These are phyloP conservation scores for Drosophila asahinai DNA, from an alignment of 1,140 invertebrate species.

Conservation along the genomic window DNA sequence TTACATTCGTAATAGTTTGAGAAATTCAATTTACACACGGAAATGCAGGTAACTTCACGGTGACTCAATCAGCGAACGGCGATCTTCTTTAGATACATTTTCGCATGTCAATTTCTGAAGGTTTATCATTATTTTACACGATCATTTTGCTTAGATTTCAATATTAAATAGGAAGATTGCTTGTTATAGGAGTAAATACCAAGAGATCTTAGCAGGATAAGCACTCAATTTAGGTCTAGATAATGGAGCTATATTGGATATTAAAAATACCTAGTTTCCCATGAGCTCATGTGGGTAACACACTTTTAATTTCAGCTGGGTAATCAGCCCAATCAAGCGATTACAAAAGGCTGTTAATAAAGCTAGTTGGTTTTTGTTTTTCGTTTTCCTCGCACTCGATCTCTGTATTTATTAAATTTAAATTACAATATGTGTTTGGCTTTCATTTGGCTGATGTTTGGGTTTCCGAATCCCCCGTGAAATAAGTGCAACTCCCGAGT, in stretches of 20 bases:
- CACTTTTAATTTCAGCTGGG: background rate
- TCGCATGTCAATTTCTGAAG: too few relatives aligned
- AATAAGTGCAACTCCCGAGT: conserved; percentile 9
- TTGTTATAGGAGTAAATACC: too few relatives aligned
- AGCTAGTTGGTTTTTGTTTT: background rate
- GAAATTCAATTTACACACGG: conserved; percentile 20
- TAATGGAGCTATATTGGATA: background rate
- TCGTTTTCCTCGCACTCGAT: conserved; percentile 11
- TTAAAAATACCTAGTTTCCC: background rate
- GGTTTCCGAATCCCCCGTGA: background rate
- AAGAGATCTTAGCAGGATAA: too few relatives aligned
- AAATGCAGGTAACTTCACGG: background rate
- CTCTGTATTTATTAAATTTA: conserved; percentile 9
- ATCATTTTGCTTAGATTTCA: too few relatives aligned
- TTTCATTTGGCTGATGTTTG: conserved; percentile 5
- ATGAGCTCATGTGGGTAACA: background rate
- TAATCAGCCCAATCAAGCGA: conserved; percentile 4
- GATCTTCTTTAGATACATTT: conserved; percentile 2
- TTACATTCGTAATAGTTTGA: conserved; percentile 10
- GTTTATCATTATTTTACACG: background rate
- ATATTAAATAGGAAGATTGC: too few relatives aligned
- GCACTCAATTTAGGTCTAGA: background rate
- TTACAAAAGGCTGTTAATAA: conserved; percentile 18
- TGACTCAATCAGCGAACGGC: conserved; percentile 3
- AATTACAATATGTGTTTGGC: conserved; percentile 18